phyloP scores from a whole-genome alignment of 2,113 vertebrate genomes.

The Petrocephalus microphthalmus region DNA sequence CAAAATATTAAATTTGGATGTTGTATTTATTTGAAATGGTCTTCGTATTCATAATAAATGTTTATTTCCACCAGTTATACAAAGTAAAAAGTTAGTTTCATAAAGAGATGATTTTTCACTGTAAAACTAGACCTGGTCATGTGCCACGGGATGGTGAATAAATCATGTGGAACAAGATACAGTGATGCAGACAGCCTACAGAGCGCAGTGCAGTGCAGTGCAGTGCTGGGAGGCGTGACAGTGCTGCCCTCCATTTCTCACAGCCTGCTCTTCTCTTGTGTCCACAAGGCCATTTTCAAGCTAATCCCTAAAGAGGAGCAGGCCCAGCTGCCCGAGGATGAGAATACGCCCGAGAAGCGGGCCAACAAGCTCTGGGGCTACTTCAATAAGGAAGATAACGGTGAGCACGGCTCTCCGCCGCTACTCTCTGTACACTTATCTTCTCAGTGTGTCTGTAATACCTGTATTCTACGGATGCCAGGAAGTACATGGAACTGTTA shows the following conservation, averaged over 20 bases:
- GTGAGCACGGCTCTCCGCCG: slow-evolving; percentile 45
- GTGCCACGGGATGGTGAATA: background rate
- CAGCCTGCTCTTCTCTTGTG: background rate
- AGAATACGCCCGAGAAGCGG: slow-evolving; percentile 79
- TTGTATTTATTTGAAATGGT: background rate
- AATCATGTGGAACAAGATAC: background rate
- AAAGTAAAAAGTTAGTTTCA: background rate
- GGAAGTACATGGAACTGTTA: background rate
- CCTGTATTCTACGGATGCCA: background rate
- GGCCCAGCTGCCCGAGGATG: slow-evolving; percentile 66
- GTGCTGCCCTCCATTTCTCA: background rate
- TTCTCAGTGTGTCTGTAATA: background rate
- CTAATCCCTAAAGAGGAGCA: slow-evolving; percentile 76
- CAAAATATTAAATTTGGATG: background rate
- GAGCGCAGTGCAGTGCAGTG: background rate
- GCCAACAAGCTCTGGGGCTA: slow-evolving; percentile 75
- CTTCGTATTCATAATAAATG: background rate
- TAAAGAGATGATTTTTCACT: background rate
- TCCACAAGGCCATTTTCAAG: slow-evolving; percentile 76
- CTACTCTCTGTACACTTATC: too few relatives aligned
- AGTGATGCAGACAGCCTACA: background rate
- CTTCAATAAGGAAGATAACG: slow-evolving; percentile 76
- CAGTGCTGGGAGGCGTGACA: background rate
- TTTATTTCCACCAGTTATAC: background rate
- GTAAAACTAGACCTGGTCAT: too few relatives aligned